Evolutionary conservation across 2,113 vertebrate species (phyloP), one percentile per base, ranked within the genome.

Genomic region (Paradoxurus hermaphroditus): DNA sequence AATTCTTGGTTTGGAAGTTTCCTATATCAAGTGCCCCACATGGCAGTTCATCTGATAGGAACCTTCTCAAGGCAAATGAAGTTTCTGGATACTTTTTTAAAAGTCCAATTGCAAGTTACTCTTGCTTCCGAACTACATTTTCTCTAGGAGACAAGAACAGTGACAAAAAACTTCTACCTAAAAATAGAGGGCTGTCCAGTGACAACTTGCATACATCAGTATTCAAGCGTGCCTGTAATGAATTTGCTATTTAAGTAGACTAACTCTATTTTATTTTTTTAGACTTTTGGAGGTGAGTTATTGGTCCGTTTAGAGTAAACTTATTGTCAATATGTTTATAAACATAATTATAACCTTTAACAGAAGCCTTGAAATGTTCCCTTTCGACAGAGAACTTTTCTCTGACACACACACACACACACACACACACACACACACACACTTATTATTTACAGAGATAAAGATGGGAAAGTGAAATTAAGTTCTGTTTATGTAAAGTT

Each of bases 241-340:
- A 7, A 19, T 51, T 90, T 86, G 15, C 27, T 94, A n/a, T 96
- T 67, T 31, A 29, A 78, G 49, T 34, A 46, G 59, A 39, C 19
- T 90, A 12, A 1, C 79, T 96, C 59, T 93, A 13, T 93, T 95
- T 84, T 90, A 34, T 84, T 84, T 70, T 84, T 84, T 70, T 25
- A 46, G 67, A 49, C 41, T 67, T 94, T 77, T 90, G 5, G 3
- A 46, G 27, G 44, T 25, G 72, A 86, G 56, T 94, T 85, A 56
- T 44, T 65, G 49, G 36, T 70, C 41, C 84, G 6, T 49, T 96
- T 72, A 46, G 51, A 95, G 39, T 81, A 70, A 91, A 75, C 4
- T 49, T 41, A 72, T 46, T 84, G 41, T 46, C 14, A n/a, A 49
- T 68, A 31, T 78, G 23, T 78, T 97, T 90, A 29, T 90, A 39